These are phyloP conservation scores for Zaprionus ornatus DNA, from an alignment of 1,140 invertebrate species.

Conservation along the genomic window DNA sequence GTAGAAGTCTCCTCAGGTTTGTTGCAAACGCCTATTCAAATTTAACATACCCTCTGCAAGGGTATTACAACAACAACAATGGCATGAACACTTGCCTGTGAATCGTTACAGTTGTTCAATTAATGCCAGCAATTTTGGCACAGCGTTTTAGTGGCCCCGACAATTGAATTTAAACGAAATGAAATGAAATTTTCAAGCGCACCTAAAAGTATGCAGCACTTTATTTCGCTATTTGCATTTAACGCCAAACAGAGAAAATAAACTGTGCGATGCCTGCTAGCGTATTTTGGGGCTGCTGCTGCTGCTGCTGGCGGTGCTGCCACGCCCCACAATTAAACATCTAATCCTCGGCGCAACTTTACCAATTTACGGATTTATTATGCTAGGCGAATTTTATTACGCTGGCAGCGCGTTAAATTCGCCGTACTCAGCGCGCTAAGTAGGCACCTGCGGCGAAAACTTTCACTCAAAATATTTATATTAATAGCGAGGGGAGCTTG, in stretches of 20 bases:
- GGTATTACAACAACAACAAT: background rate
- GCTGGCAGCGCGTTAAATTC: slow-evolving; percentile 37
- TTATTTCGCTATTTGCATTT: slow-evolving; percentile 69
- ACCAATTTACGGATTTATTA: slow-evolving; percentile 78
- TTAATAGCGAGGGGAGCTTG: slow-evolving; percentile 25
- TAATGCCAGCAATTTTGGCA: slow-evolving; percentile 37
- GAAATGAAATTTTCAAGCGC: slow-evolving; percentile 59
- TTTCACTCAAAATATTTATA: slow-evolving; percentile 62
- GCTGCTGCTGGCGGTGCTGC: background rate
- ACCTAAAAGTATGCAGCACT: slow-evolving; percentile 55
- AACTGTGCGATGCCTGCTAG: too few species aligned
- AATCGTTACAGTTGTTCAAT: slow-evolving; percentile 52
- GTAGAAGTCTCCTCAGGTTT: too few species aligned
- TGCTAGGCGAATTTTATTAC: slow-evolving; percentile 71
- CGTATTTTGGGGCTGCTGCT: background rate
- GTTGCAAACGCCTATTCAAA: too few species aligned
- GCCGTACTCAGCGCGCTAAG: slow-evolving; percentile 37
- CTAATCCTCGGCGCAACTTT: slow-evolving; percentile 59
- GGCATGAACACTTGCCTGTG: background rate
- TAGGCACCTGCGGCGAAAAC: slow-evolving; percentile 66
- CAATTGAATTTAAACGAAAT: slow-evolving; percentile 62
- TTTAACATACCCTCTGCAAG: too few species aligned
- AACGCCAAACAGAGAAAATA: background rate
- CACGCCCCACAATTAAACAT: slow-evolving; percentile 56
- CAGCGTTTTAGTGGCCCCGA: slow-evolving; percentile 42